Evolutionary conservation across 2,797 vertebrate species (phyloP).

Genomic region (Gadopsis bispinosus): DNA sequence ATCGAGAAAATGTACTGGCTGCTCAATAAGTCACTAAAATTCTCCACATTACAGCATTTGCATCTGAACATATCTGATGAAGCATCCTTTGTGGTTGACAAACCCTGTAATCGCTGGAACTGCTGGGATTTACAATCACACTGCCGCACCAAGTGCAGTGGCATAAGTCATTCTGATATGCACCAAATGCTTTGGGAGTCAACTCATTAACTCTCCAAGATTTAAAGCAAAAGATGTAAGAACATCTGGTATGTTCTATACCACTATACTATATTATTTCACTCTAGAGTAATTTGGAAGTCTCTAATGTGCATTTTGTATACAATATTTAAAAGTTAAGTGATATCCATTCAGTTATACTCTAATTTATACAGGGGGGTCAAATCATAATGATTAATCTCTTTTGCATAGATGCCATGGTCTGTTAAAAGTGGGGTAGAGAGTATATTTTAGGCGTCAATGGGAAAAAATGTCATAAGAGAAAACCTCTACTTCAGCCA

Average conservation of each 20-base stretch:
- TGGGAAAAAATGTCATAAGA: too few relatives aligned
- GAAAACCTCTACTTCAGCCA: too few relatives aligned
- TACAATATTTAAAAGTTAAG: not conserved
- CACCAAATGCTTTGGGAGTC: conserved; percentile 20
- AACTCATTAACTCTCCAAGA: conserved; percentile 5
- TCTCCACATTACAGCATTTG: conserved; percentile 21
- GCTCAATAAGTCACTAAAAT: conserved; percentile 7
- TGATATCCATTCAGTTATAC: not conserved
- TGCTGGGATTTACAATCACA: conserved; percentile 32
- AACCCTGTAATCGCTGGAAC: conserved; percentile 22
- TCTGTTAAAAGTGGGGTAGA: too few relatives aligned
- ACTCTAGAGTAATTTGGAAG: not conserved
- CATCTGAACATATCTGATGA: conserved; percentile 28
- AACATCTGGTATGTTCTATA: not conserved
- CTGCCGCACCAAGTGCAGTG: not conserved
- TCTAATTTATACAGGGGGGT: not conserved
- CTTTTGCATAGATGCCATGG: not conserved
- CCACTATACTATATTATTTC: not conserved
- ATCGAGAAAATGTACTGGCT: not conserved
- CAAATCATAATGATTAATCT: too few relatives aligned
- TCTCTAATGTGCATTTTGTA: not conserved
- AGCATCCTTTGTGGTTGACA: conserved; percentile 14
- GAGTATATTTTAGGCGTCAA: too few relatives aligned
- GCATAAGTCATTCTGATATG: conserved; percentile 9
- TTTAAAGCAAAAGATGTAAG: not conserved